These are phyloP conservation scores for Siniperca undulata DNA, from an alignment of 2,797 vertebrate species.

Conservation along the genomic window DNA sequence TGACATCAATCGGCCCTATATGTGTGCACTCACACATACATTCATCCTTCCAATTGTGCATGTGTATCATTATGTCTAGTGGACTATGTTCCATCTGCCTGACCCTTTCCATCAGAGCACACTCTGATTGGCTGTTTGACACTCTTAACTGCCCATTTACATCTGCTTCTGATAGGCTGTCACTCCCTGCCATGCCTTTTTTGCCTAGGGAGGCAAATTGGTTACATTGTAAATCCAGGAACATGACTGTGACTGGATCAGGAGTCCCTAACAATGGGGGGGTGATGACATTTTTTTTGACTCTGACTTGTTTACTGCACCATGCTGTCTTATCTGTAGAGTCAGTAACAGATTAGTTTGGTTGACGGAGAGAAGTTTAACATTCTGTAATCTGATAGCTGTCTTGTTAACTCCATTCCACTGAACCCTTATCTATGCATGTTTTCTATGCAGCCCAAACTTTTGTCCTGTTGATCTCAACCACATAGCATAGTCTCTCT, in stretches of 20 bases:
- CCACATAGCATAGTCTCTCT: conserved; percentile 60
- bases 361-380: conserved; percentile 15
- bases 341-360: conserved; percentile 6
- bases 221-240: conserved; percentile 67
- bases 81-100: conserved; percentile 79
- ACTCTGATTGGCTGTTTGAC: conserved; percentile 67
- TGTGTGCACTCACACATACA: not conserved
- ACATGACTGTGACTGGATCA: conserved; percentile 19
- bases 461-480: conserved; percentile 77
- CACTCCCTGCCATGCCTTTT: conserved; percentile 56
- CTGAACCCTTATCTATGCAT: conserved; percentile 75
- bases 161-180: conserved; percentile 69
- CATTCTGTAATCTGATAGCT: conserved; percentile 10
- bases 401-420: conserved; percentile 66
- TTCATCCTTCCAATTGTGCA: conserved; percentile 6
- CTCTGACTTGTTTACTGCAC: conserved; percentile 15
- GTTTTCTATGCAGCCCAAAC: conserved; percentile 86
- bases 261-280: conserved; percentile 33
- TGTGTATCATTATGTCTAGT: conserved; percentile 40
- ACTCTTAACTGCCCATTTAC: conserved; percentile 53
- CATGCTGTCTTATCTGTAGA: conserved; percentile 24
- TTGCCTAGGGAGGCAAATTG: conserved; percentile 75
- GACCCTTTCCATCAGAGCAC: conserved; percentile 74
- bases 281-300: not conserved
- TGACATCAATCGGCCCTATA: not conserved